Percentiles rank a stretch among this genome's conserved stretches.
Conservation (phyloP, 2,888 invertebrate genomes). For the Tipula vernalis region DNA sequence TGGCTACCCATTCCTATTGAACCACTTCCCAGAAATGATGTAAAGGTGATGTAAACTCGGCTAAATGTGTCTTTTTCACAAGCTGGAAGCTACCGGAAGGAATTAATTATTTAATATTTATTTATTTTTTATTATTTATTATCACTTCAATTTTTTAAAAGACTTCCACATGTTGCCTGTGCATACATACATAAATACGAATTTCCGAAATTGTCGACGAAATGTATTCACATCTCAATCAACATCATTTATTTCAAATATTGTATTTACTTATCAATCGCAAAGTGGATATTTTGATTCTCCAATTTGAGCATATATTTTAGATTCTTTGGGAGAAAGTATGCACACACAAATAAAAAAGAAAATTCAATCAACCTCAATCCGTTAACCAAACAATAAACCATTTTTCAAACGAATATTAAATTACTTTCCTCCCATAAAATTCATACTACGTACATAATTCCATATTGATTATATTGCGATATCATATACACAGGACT, state of each 20-base stretch:
- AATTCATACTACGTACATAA: background rate
- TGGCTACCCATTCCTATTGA: too few species aligned
- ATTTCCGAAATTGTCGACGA: too few species aligned
- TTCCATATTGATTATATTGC: background rate
- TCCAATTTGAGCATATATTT: background rate
- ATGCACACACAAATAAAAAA: background rate
- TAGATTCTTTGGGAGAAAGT: background rate
- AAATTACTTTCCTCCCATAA: background rate
- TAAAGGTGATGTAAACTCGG: too few species aligned
- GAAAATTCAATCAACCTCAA: background rate
- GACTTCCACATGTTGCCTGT: too few species aligned
- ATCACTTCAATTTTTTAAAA: too few species aligned
- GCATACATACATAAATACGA: too few species aligned
- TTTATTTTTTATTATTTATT: too few species aligned
- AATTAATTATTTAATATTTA: too few species aligned
- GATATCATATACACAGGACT: background rate
- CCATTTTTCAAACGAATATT: background rate
- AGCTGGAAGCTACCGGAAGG: too few species aligned
- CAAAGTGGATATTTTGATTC: background rate
- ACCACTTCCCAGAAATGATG: too few species aligned
- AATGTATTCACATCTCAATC: background rate
- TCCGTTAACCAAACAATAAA: background rate
- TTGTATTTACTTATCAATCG: background rate
- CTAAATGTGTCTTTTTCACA: too few species aligned
- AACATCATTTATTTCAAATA: background rate